Base-by-base conservation (phyloP, 1,140 invertebrate genomes). In the Tetragnatha versicolor region DNA sequence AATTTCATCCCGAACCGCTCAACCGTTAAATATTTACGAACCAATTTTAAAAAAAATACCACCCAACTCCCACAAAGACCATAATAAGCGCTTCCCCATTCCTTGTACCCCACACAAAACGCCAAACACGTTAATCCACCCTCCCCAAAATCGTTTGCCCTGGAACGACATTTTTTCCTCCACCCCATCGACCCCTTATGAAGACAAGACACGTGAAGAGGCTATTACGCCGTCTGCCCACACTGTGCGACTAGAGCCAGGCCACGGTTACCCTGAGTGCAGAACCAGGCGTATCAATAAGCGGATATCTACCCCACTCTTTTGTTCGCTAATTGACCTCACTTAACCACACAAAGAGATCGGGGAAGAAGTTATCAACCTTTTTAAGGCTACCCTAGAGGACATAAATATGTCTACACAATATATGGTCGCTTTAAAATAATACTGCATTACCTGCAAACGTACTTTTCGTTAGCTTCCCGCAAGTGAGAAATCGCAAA, bases 161-260 rank as follows among this genome's bases (percentile, higher is more conserved):
- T 33, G 27, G 27, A 4, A 33, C 27, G 6, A 17, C 33, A 31
- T 58, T n/a, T n/a, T n/a, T 9, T 14, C 25, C 22, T 27, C 10
- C 2, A 29, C 10, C 22, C 0, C 51, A 25, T 55, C 17, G n/a
- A n/a, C 51, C 35, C 27, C 29, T 58, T 14, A 58, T 17, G 55
- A 58, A 31, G 17, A 58, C 14, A 33, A n/a, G 55, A 58, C 55
- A 58, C 55, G 55, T 58, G 55, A 58, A 58, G 2, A n/a, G 55
- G 4, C 27, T 31, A 58, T 33, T 58, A 58, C 27, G 12, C 25
- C 7, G n/a, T n/a, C n/a, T n/a, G n/a, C n/a, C n/a, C n/a, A n/a
- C n/a, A n/a, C n/a, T n/a, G n/a, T n/a, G n/a, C n/a, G n/a, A n/a
- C n/a, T n/a, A n/a, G n/a, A n/a, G n/a, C n/a, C n/a, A n/a, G n/a